A percentile compares a stretch with the other conserved stretches of the same genome.
Evolutionary conservation across 2,888 invertebrate species (phyloP).

Genomic region (Drosophila bunnanda): DNA sequence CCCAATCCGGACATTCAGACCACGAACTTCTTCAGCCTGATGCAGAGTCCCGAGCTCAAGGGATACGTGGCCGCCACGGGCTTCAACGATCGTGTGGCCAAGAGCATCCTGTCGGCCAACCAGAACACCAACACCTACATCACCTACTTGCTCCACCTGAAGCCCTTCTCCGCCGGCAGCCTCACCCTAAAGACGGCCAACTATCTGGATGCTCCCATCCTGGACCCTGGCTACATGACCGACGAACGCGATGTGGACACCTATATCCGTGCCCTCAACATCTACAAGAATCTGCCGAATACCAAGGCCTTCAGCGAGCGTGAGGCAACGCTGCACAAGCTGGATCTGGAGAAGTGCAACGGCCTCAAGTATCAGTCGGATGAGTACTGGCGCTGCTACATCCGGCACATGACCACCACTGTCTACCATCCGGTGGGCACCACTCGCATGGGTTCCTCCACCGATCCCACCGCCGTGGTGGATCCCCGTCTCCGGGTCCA

Average conservation of each 20-base stretch:
- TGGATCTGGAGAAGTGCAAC: slow-evolving; percentile 92
- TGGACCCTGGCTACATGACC: slow-evolving; percentile 87
- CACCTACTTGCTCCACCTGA: slow-evolving; percentile 81
- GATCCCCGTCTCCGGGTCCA: slow-evolving; percentile 86
- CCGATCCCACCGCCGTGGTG: slow-evolving; percentile 86
- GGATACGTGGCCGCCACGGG: slow-evolving; percentile 82
- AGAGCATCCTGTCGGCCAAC: slow-evolving; percentile 82
- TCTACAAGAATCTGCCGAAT: slow-evolving; percentile 81
- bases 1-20: slow-evolving; percentile 87
- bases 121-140: slow-evolving; percentile 79
- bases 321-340: slow-evolving; percentile 86
- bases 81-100: slow-evolving; percentile 78
- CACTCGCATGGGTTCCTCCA: slow-evolving; percentile 87
- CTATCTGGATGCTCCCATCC: slow-evolving; percentile 86
- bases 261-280: slow-evolving; percentile 81
- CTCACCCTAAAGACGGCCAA: slow-evolving; percentile 86
- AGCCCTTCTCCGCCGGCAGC: slow-evolving; percentile 85
- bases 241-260: slow-evolving; percentile 85
- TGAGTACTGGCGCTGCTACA: slow-evolving; percentile 94
- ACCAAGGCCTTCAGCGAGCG: slow-evolving; percentile 84
- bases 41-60: slow-evolving; percentile 82
- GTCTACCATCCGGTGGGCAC: slow-evolving; percentile 91
- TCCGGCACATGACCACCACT: slow-evolving; percentile 91
- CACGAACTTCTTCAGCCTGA: slow-evolving; percentile 85
- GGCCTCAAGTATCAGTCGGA: slow-evolving; percentile 89